A percentile compares a stretch with the other conserved stretches of the same genome.
These are phyloP conservation scores for Myripristis jacobus DNA, from an alignment of 2,797 vertebrate genomes.

Conservation along the genomic window DNA sequence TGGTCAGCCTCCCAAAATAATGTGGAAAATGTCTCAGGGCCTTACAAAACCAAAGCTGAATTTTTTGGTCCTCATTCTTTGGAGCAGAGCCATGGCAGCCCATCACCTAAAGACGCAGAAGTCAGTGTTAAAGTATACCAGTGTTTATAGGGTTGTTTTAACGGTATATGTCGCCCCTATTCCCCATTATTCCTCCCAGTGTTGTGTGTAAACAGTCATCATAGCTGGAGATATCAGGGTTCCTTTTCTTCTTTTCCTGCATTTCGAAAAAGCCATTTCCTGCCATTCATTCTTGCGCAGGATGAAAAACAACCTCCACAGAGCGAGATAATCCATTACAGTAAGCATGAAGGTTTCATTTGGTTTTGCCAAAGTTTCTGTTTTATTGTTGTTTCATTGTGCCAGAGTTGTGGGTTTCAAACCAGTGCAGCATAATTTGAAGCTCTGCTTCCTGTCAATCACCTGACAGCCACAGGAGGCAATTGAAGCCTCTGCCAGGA, in stretches of 20 bases:
- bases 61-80: conserved; percentile 13
- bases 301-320: neutral
- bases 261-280: neutral
- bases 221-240: neutral
- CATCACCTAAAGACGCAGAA: neutral
- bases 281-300: neutral
- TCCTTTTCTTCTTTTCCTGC: neutral
- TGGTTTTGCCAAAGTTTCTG: neutral
- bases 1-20: conserved; percentile 27
- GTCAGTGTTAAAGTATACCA: neutral
- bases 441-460: too few species aligned
- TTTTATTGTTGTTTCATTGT: neutral
- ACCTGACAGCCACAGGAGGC: too few species aligned
- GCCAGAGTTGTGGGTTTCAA: too few species aligned
- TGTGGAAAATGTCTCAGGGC: neutral
- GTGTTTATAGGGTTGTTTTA: neutral
- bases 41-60: neutral
- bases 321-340: neutral
- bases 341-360: neutral
- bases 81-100: neutral
- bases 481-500: too few species aligned
- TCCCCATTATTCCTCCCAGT: too few species aligned
- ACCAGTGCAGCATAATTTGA: too few species aligned
- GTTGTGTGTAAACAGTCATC: too few species aligned
- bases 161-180: too few species aligned